Evolutionary conservation across 2,888 invertebrate genomes (phyloP).

Genomic region (Volucella inflata): DNA sequence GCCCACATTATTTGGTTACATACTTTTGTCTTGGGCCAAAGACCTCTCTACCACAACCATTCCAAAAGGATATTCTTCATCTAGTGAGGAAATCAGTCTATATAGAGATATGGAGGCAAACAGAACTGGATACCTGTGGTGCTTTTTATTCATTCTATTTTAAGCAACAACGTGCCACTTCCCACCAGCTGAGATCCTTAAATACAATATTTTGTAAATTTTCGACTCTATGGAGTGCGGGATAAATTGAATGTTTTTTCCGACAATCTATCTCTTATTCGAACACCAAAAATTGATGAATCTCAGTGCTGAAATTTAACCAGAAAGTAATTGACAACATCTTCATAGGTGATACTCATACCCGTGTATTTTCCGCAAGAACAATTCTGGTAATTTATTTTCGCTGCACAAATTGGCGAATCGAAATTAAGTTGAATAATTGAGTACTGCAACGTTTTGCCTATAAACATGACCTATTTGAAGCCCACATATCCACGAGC

Average conservation of each 20-base stretch:
- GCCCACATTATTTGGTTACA: constrained; percentile 4
- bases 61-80: neutral
- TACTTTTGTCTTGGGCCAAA: constrained; percentile 7
- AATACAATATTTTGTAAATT: no score
- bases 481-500: constrained; percentile 44
- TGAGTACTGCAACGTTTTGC: constrained; percentile 49
- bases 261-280: no score
- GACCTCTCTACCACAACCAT: neutral
- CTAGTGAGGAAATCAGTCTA: neutral
- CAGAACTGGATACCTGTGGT: constrained; percentile 14
- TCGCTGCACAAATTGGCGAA: constrained; percentile 41
- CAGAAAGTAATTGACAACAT: neutral
- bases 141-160: neutral
- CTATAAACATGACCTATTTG: constrained; percentile 47
- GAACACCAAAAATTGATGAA: no score
- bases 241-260: no score
- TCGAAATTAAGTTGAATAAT: constrained; percentile 67
- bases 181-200: neutral
- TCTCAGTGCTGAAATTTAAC: no score
- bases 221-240: no score
- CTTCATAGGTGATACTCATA: neutral
- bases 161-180: neutral
- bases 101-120: neutral
- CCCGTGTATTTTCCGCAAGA: constrained; percentile 10
- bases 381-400: constrained; percentile 45